A percentile compares a stretch with the other conserved stretches of the same genome.
These are phyloP conservation scores for Campoletis raptor DNA, from an alignment of 2,888 invertebrate genomes.

Conservation along the genomic window DNA sequence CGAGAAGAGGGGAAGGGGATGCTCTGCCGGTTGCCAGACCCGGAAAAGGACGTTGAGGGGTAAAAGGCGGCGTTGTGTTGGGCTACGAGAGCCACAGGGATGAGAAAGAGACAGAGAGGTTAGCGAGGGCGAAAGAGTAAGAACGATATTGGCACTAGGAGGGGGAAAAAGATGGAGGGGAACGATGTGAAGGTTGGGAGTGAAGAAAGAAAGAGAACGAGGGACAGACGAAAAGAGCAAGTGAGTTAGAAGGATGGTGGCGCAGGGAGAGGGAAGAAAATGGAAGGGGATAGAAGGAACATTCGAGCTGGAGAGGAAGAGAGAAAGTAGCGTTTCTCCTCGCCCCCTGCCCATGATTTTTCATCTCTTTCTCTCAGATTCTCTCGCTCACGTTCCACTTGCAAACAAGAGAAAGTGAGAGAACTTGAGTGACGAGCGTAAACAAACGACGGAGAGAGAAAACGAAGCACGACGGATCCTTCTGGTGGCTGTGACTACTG, in stretches of 20 bases:
- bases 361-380: background rate
- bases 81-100: slow-evolving; percentile 57
- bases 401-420: slow-evolving; percentile 45
- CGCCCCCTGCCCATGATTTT: background rate
- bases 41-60: slow-evolving; percentile 47
- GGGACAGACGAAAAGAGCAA: background rate
- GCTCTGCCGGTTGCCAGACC: background rate
- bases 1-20: background rate
- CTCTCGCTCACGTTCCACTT: slow-evolving; percentile 11
- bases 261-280: slow-evolving; percentile 54
- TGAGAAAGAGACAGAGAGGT: slow-evolving; percentile 2
- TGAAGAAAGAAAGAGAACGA: slow-evolving; percentile 18
- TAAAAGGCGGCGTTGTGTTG: slow-evolving; percentile 58
- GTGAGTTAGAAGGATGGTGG: slow-evolving; percentile 24
- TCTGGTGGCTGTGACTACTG: slow-evolving; percentile 63
- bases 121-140: slow-evolving; percentile 29
- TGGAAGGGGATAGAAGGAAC: slow-evolving; percentile 6
- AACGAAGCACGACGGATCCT: slow-evolving; percentile 57
- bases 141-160: slow-evolving; percentile 8
- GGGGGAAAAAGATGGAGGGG: slow-evolving; percentile 29
- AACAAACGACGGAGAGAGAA: slow-evolving; percentile 55
- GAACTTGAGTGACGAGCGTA: slow-evolving; percentile 19
- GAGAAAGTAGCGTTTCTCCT: slow-evolving; percentile 30
- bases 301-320: slow-evolving; percentile 20
- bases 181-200: slow-evolving; percentile 12